Percentiles rank a stretch among this genome's conserved stretches.
Conservation (phyloP, 2,113 vertebrate species). For the Rynchops niger region DNA sequence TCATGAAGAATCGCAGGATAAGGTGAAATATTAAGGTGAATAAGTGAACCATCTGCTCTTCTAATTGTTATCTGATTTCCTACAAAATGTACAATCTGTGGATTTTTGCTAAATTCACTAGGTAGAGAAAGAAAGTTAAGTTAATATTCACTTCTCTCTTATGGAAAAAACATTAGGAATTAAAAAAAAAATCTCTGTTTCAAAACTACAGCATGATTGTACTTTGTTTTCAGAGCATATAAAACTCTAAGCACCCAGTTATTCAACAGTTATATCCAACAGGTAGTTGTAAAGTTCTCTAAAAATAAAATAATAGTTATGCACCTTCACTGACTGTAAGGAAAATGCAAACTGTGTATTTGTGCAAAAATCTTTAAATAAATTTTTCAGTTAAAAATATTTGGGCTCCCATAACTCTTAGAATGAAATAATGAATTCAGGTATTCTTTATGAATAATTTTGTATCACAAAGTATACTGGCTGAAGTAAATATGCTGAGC, state of each 20-base stretch:
- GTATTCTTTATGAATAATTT: not conserved
- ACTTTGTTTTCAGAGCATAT: not conserved
- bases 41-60: constrained; percentile 87
- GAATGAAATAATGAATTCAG: not conserved
- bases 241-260: not conserved
- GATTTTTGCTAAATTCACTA: constrained; percentile 87
- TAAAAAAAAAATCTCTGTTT: not conserved
- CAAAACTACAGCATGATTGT: not conserved
- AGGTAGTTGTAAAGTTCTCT: not conserved
- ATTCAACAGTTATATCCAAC: not conserved
- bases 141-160: not conserved
- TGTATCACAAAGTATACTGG: not conserved
- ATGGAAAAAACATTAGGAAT: not conserved
- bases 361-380: not conserved
- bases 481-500: not conserved
- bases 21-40: constrained; percentile 83
- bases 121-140: not conserved
- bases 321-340: not conserved
- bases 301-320: not conserved
- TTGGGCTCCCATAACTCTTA: not conserved
- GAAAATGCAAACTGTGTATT: not conserved
- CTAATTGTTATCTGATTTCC: constrained; percentile 86
- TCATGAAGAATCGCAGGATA: constrained; percentile 88
- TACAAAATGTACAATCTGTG: constrained; percentile 87
- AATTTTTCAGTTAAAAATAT: not conserved